A percentile compares a stretch with the other conserved stretches of the same genome.
phyloP scores from a whole-genome alignment of 2,113 vertebrate genomes.

The Gymnarchus niloticus region DNA sequence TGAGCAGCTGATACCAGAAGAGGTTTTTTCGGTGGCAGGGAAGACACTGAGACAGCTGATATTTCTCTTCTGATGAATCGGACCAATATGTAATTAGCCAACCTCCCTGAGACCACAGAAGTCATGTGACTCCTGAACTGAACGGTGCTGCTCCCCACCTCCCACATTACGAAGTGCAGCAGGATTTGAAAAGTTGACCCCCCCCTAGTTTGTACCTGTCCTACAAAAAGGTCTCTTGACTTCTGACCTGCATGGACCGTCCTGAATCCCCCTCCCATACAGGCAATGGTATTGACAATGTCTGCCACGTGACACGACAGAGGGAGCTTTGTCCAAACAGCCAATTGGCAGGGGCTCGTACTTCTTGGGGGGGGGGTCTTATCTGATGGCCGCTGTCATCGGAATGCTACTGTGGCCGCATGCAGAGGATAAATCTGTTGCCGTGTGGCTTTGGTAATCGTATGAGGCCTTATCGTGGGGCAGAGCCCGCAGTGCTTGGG shows the following conservation, averaged over 20 bases:
- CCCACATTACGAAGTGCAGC: not conserved
- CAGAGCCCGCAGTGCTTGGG: constrained; percentile 38
- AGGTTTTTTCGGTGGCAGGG: not conserved
- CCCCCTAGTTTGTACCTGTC: not conserved
- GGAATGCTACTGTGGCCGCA: constrained; percentile 49
- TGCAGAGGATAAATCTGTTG: constrained; percentile 43
- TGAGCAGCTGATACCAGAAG: not conserved
- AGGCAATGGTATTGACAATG: not conserved
- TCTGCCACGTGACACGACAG: constrained; percentile 16
- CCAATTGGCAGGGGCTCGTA: constrained; percentile 24
- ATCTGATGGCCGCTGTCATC: constrained; percentile 43
- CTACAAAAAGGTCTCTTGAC: not conserved
- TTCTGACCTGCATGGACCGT: too few species aligned
- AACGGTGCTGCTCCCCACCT: not conserved
- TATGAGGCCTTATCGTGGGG: constrained; percentile 46
- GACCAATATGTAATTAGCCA: not conserved
- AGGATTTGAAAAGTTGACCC: not conserved
- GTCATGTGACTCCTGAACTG: too few species aligned
- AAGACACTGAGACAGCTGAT: not conserved
- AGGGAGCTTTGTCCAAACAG: not conserved
- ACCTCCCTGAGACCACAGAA: not conserved
- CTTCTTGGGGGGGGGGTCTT: constrained; percentile 25
- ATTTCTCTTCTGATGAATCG: not conserved
- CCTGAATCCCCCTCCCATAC: not conserved
- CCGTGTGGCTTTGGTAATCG: constrained; percentile 43